Evolutionary conservation across 2,113 vertebrate species (phyloP).

Genomic region (Hippocampus abdominalis): DNA sequence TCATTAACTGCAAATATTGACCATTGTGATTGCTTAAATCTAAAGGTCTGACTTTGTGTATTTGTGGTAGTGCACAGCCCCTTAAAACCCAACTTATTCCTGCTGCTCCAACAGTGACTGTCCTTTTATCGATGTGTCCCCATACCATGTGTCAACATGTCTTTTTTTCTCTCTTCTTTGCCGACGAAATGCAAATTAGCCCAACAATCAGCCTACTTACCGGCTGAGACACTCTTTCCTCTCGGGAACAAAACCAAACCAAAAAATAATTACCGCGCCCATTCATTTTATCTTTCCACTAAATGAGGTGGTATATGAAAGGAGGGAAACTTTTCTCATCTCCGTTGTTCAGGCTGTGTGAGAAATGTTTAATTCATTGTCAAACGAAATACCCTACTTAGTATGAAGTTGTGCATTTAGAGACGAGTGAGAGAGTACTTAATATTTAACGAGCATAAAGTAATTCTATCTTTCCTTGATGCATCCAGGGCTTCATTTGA

Average conservation of each 20-base stretch:
- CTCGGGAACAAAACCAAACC: background rate
- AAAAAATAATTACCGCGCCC: background rate
- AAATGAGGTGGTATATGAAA: conserved; percentile 22
- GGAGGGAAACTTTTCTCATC: conserved; percentile 18
- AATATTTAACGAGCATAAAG: conserved; percentile 53
- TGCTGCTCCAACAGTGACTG: no score
- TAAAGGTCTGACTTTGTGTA: no score
- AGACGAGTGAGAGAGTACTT: conserved; percentile 24
- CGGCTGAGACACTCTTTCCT: background rate
- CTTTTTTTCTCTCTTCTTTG: background rate
- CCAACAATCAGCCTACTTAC: background rate
- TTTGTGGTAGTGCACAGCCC: no score
- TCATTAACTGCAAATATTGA: no score
- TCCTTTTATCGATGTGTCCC: background rate
- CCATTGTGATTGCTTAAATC: no score
- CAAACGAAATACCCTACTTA: conserved; percentile 40
- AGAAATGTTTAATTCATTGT: conserved; percentile 57
- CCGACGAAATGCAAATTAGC: background rate
- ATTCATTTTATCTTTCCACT: background rate
- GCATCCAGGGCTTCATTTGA: conserved; percentile 41
- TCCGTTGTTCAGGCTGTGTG: conserved; percentile 24
- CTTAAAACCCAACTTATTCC: no score
- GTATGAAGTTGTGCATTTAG: conserved; percentile 34
- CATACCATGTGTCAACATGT: background rate
- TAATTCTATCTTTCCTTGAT: conserved; percentile 53